Evolutionary conservation across 2,113 vertebrate genomes (phyloP).

Genomic region (Psephotus haematonotus): DNA sequence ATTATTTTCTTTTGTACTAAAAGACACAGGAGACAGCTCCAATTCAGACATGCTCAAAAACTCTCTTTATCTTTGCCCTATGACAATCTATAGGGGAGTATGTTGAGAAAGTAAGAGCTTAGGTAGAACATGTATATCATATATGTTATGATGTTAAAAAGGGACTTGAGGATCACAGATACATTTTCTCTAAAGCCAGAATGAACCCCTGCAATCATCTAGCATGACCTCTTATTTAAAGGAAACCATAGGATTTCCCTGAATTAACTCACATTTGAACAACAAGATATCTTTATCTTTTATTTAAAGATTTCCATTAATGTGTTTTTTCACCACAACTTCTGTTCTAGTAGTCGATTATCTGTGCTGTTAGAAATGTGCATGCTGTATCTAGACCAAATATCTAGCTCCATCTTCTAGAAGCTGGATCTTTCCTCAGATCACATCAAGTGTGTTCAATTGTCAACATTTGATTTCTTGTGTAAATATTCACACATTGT

Average conservation of each 20-base stretch:
- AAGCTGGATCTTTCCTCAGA: not conserved
- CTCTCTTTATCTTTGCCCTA: conserved; percentile 21
- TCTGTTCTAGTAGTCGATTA: not conserved
- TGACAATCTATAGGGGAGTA: not conserved
- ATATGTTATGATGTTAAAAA: not conserved
- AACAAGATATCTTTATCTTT: not conserved
- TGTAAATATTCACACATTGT: not conserved
- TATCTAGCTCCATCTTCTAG: not conserved
- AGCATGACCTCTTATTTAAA: not conserved
- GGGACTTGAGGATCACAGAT: not conserved
- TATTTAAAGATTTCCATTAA: not conserved
- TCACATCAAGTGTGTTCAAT: not conserved
- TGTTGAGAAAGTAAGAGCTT: not conserved
- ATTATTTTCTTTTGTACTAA: conserved; percentile 42
- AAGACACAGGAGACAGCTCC: not conserved
- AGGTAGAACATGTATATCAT: not conserved
- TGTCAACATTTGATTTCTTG: not conserved
- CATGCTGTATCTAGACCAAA: not conserved
- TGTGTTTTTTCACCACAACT: not conserved
- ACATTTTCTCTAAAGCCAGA: not conserved
- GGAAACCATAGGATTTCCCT: not conserved
- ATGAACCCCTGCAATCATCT: not conserved
- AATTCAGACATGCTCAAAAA: not conserved
- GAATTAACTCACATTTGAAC: not conserved
- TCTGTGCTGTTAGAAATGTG: not conserved